phyloP scores from a whole-genome alignment of 2,888 invertebrate genomes.

The Hymenopus coronatus region DNA sequence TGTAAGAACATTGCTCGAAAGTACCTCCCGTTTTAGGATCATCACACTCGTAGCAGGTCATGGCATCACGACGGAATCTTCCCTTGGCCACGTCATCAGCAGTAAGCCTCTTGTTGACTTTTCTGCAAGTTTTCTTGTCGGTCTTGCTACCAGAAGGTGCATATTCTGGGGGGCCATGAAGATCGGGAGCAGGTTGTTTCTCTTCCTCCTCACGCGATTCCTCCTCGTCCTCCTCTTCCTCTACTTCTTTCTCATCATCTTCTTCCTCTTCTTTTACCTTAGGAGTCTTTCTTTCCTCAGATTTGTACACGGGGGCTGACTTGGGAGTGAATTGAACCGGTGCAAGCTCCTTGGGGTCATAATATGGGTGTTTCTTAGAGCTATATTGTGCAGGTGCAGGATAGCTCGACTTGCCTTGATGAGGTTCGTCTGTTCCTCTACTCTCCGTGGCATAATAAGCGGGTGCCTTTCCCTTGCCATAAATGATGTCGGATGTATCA shows the following conservation, averaged over 20 bases:
- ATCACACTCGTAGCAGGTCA: conserved; percentile 53
- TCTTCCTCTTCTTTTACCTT: background rate
- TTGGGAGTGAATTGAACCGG: background rate
- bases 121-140: conserved; percentile 39
- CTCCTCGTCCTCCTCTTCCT: conserved; percentile 21
- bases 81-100: conserved; percentile 39
- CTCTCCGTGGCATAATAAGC: conserved; percentile 5
- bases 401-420: conserved; percentile 28
- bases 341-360: background rate
- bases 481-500: conserved; percentile 40
- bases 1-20: conserved; percentile 77
- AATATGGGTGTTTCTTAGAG: background rate
- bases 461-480: conserved; percentile 22
- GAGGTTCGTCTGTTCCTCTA: conserved; percentile 25
- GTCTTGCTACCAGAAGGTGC: conserved; percentile 30
- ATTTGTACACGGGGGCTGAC: background rate
- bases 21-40: conserved; percentile 70
- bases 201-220: background rate
- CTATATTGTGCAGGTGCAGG: background rate
- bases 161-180: conserved; percentile 2
- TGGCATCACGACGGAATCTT: conserved; percentile 43
- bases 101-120: conserved; percentile 40
- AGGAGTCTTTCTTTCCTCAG: background rate
- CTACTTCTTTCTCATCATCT: background rate
- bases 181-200: conserved; percentile 9